These are phyloP conservation scores for human DNA, from an alignment of 2,113 vertebrate genomes.

Conservation along the genomic window DNA sequence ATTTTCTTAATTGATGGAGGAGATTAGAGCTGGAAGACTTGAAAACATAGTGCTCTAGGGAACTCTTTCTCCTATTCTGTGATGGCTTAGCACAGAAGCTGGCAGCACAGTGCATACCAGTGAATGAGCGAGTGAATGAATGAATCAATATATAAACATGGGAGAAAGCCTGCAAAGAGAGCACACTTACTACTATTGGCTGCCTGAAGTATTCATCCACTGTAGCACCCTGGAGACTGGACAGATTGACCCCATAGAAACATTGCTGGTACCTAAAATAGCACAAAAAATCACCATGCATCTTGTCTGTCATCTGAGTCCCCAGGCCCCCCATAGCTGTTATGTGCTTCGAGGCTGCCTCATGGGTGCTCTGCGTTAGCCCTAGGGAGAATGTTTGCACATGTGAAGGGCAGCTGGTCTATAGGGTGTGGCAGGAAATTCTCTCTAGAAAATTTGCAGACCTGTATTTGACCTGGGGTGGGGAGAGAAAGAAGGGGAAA, in stretches of 20 bases:
- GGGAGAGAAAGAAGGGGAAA: not conserved
- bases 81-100: not conserved
- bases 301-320: not conserved
- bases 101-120: not conserved
- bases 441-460: not conserved
- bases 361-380: not conserved
- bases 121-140: not conserved
- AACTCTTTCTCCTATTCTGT: not conserved
- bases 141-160: not conserved
- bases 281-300: not conserved
- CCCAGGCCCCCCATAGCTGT: not conserved
- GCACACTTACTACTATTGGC: slow-evolving; percentile 83
- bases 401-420: not conserved
- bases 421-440: not conserved
- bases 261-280: slow-evolving; percentile 86
- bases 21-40: not conserved
- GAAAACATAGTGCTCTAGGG: not conserved
- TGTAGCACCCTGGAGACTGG: slow-evolving; percentile 80
- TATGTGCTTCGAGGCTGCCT: too few relatives aligned
- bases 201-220: slow-evolving; percentile 87
- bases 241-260: slow-evolving; percentile 87
- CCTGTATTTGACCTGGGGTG: not conserved
- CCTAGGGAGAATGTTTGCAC: not conserved
- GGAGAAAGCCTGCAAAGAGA: not conserved
- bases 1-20: not conserved